Percentiles rank a stretch among this genome's conserved stretches.
Conservation (phyloP, 2,888 invertebrate species). For the Agrotis puta region DNA sequence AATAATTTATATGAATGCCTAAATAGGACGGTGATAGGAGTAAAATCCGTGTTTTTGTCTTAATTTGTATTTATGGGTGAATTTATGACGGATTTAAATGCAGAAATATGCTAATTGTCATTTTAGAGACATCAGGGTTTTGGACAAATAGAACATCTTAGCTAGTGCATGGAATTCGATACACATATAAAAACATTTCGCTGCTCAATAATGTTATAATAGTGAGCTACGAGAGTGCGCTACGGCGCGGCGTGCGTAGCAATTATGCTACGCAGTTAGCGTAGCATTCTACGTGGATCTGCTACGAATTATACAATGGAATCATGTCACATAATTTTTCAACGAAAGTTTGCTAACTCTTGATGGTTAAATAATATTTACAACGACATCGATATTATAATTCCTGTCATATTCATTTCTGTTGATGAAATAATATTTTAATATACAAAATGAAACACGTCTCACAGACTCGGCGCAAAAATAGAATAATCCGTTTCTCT, state of each 20-base stretch:
- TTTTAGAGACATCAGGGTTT: too few species aligned
- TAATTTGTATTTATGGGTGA: neutral
- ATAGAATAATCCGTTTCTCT: conserved; percentile 56
- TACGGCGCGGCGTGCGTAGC: too few species aligned
- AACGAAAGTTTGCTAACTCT: neutral
- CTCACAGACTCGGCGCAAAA: neutral
- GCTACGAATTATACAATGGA: neutral
- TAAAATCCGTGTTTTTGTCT: conserved; percentile 5
- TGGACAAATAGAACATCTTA: neutral
- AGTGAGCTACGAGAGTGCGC: neutral
- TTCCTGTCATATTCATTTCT: neutral
- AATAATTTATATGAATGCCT: conserved; percentile 30
- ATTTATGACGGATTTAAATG: too few species aligned
- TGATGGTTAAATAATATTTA: neutral
- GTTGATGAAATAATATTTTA: neutral
- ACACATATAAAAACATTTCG: neutral
- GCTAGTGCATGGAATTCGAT: neutral
- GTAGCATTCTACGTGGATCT: neutral
- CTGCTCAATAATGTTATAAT: neutral
- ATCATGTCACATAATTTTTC: too few species aligned
- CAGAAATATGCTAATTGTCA: too few species aligned
- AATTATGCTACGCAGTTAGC: neutral
- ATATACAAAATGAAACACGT: neutral
- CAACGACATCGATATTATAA: neutral
- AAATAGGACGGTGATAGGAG: conserved; percentile 18